Evolutionary conservation across 2,888 invertebrate genomes (phyloP), one percentile per base, ranked within the genome.

Genomic region (Drosophila mimica): DNA sequence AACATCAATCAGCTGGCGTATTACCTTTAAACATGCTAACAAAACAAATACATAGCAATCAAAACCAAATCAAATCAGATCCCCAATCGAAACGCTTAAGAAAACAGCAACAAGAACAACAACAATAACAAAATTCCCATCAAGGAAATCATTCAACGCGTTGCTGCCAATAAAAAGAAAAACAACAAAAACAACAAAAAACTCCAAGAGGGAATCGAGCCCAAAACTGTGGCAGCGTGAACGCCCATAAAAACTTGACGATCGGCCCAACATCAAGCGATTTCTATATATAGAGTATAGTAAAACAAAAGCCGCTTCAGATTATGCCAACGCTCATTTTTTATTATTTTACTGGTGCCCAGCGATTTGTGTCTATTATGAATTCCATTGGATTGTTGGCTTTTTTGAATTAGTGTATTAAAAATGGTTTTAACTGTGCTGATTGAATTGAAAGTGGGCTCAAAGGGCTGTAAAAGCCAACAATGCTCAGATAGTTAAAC

Each of bases 21-120:
- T 89, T 82, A 82, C 76, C 88, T 85, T 81, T 84, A 87, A 88
- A 83, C 88, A 88, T 90, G 90, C 90, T 70, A 86, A 64, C 73
- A 76, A 82, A 89, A 90, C 85, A 89, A 91, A 89, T 86, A 82
- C 63, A 74, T n/a, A 58, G 70, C 88, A 62, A 88, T 82, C 88
- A 87, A 76, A 80, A 76, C 72, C 76, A 74, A 77, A 74, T 53
- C 61, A 40, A 61, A 53, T 62, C 28, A 34, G 70, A 77, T 74
- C 80, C 77, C 79, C 76, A 76, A 79, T 82, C 86, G 84, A 65
- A 82, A 74, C 81, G 85, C 80, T 86, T 87, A 78, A 67, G 63
- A 77, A 82, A 82, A 89, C 76, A 75, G 3, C 51, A 31, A 64
- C 36, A 36, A 36, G 7, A 36, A 36, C 15, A 40, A 56, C 43